Base-by-base conservation (phyloP, 2,888 invertebrate species). In the Ommatoiulus sabulosus region DNA sequence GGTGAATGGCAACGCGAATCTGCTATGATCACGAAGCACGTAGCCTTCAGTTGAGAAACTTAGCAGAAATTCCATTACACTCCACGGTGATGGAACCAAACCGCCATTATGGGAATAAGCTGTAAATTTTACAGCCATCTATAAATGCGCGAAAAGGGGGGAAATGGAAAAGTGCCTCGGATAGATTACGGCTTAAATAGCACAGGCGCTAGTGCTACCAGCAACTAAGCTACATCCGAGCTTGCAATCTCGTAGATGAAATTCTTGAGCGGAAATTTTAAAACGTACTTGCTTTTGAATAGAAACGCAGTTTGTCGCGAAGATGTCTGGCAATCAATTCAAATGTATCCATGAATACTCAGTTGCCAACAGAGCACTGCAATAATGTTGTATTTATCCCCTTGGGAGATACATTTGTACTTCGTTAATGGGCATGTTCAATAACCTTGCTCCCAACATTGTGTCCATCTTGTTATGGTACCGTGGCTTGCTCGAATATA, bases 61-160 rank as follows among this genome's bases (percentile, higher is more conserved):
- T 72, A 72, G 72, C 72, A 72, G 72, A 72, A 72, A 72, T 72
- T 72, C 72, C 72, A 72, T 72, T 72, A 72, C 72, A 72, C 72
- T 72, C 72, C 72, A 72, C 72, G 72, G 72, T 72, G 72, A 72
- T 72, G 72, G 72, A 72, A 72, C 72, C 72, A 72, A 72, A 72
- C 72, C 72, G 72, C 72, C 72, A 72, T 72, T 72, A 72, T 72
- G 72, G 72, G 72, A 72, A 72, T 72, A 72, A 72, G 72, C 72
- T 72, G 72, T 72, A 72, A 72, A 72, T 72, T 72, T 72, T 72
- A 72, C 72, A 72, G 72, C 72, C 72, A 72, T 72, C 72, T 24
- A 72, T 72, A 72, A 72, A 72, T 72, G 72, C 24, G 24, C 72
- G 72, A 72, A 72, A 52, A 72, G 12, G 72, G 72, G 72, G 72